Conservation (phyloP, 1,140 invertebrate species). For the Papilio polyxenes region DNA sequence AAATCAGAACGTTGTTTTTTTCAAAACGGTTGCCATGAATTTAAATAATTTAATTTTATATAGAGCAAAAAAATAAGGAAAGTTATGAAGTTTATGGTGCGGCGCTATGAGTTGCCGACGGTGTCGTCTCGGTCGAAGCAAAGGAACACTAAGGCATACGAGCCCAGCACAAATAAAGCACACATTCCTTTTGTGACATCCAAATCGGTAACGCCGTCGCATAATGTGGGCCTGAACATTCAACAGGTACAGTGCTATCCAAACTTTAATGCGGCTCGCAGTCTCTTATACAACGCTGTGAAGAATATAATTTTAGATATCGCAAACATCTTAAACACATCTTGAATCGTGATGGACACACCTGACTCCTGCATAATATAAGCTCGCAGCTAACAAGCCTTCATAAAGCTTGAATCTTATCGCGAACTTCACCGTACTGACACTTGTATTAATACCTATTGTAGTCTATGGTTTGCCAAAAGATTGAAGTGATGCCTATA, state of each 20-base stretch:
- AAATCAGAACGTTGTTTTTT: background rate
- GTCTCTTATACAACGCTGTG: background rate
- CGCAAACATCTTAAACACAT: too few species aligned
- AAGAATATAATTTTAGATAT: too few species aligned
- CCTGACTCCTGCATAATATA: too few species aligned
- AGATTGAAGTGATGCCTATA: too few species aligned
- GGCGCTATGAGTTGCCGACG: slow-evolving; percentile 65
- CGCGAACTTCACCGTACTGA: too few species aligned
- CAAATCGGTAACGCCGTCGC: slow-evolving; percentile 66
- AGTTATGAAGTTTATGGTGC: slow-evolving; percentile 50
- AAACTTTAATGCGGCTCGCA: background rate
- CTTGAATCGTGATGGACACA: too few species aligned
- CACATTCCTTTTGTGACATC: slow-evolving; percentile 61
- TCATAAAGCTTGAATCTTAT: too few species aligned
- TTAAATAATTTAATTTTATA: background rate
- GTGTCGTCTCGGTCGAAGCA: slow-evolving; percentile 70
- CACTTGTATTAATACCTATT: too few species aligned
- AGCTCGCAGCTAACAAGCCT: too few species aligned
- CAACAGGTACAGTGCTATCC: slow-evolving; percentile 55
- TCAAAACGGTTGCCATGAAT: background rate
- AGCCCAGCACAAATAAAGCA: slow-evolving; percentile 47
- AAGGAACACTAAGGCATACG: slow-evolving; percentile 52
- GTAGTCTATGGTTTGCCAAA: too few species aligned
- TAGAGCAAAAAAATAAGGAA: slow-evolving; percentile 1
- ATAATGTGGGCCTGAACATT: slow-evolving; percentile 71